Percentiles rank a stretch among this genome's conserved stretches.
Conservation (phyloP, 2,113 vertebrate species). For the Leucopternis melanops region DNA sequence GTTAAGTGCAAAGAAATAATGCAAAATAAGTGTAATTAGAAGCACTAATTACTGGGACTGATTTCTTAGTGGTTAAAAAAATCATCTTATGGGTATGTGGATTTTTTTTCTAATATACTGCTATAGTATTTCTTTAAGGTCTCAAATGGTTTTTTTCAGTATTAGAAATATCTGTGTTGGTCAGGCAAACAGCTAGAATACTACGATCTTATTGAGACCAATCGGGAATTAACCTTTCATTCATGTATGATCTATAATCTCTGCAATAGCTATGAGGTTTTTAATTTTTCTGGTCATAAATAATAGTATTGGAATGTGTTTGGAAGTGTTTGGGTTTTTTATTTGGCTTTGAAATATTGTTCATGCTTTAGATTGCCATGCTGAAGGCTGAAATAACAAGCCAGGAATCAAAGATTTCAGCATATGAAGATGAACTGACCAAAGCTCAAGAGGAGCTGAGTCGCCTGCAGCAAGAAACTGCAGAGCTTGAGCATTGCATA, state of each 20-base stretch:
- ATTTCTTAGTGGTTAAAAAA: not conserved
- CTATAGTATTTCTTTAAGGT: not conserved
- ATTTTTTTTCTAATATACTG: not conserved
- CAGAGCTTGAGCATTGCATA: conserved; percentile 85
- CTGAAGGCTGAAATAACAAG: conserved; percentile 86
- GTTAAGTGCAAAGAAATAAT: not conserved
- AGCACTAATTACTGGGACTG: not conserved
- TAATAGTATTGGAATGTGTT: not conserved
- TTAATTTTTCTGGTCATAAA: not conserved
- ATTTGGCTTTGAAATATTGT: not conserved
- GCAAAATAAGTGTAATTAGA: not conserved
- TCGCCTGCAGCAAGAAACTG: conserved; percentile 89
- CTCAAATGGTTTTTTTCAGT: not conserved
- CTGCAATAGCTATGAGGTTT: not conserved
- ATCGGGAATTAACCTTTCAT: not conserved
- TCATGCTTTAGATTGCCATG: conserved; percentile 79
- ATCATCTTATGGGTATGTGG: not conserved
- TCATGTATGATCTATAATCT: not conserved
- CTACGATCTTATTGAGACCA: not conserved
- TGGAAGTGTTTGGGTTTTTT: not conserved
- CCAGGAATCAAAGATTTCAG: conserved; percentile 89
- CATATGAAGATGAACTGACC: conserved; percentile 87
- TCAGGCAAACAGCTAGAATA: not conserved
- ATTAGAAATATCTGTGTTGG: not conserved
- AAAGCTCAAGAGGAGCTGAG: conserved; percentile 88